Evolutionary conservation across 2,888 invertebrate genomes (phyloP).

Genomic region (Hydropsyche betteni): DNA sequence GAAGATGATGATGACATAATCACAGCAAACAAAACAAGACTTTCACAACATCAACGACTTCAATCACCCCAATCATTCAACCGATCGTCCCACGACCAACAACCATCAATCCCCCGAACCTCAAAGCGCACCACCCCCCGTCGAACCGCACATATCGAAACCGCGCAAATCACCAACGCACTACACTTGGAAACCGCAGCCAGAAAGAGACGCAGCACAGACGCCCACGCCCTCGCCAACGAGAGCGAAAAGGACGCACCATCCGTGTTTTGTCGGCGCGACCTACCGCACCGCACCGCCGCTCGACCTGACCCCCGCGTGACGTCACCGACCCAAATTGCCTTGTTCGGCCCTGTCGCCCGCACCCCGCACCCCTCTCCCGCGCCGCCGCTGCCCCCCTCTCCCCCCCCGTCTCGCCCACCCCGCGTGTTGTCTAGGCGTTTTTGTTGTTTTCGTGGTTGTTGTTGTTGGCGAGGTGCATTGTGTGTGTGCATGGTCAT

Average conservation of each 20-base stretch:
- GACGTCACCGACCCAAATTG: constrained; percentile 34
- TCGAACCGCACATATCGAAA: too few species aligned
- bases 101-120: too few species aligned
- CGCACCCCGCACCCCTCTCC: background rate
- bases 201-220: too few species aligned
- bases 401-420: background rate
- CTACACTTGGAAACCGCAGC: too few species aligned
- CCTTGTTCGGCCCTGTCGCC: background rate
- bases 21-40: too few species aligned
- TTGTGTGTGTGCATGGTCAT: background rate
- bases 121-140: too few species aligned
- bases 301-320: constrained; percentile 17
- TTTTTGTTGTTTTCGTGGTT: background rate
- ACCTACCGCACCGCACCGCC: constrained; percentile 25
- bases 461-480: background rate
- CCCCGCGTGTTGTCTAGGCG: background rate
- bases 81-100: too few species aligned
- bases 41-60: too few species aligned
- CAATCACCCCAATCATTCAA: too few species aligned
- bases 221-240: too few species aligned
- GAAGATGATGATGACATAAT: too few species aligned
- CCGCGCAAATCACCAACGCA: too few species aligned
- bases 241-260: background rate
- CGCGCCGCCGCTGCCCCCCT: background rate
- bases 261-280: background rate